Evolutionary conservation across 2,888 invertebrate species (phyloP).

Genomic region (Merodon equestris): DNA sequence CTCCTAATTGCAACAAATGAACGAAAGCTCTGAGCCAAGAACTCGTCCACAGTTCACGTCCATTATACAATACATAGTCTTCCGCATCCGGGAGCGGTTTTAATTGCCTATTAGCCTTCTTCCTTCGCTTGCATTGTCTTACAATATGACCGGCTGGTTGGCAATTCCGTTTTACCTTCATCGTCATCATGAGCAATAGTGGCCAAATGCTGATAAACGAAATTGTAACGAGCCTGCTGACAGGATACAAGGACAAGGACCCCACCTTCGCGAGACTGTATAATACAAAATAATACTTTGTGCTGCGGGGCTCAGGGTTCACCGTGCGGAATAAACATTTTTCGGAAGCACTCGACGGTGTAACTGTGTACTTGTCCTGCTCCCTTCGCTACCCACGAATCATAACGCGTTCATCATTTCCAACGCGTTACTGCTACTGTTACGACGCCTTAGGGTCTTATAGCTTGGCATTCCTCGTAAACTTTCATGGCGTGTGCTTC

Average conservation of each 20-base stretch:
- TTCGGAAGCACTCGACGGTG: background rate
- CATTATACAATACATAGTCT: too few species aligned
- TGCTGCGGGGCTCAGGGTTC: background rate
- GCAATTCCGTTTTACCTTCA: too few species aligned
- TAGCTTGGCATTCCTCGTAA: slow-evolving; percentile 2
- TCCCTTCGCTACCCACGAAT: background rate
- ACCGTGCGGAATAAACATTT: slow-evolving; percentile 15
- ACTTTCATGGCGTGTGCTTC: background rate
- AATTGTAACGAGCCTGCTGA: slow-evolving; percentile 3
- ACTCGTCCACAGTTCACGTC: too few species aligned
- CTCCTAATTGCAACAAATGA: background rate
- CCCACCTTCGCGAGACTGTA: too few species aligned
- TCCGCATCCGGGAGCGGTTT: too few species aligned
- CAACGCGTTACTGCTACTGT: background rate
- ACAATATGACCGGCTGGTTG: too few species aligned
- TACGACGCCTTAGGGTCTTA: background rate
- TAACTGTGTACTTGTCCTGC: background rate
- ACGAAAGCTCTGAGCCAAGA: too few species aligned
- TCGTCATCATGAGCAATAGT: background rate
- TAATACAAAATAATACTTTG: too few species aligned
- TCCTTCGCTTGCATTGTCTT: too few species aligned
- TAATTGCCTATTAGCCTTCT: too few species aligned
- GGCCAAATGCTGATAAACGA: background rate
- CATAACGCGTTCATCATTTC: background rate
- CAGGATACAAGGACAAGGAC: background rate